Evolutionary conservation across 2,888 invertebrate species (phyloP), one percentile per base, ranked within the genome.

Genomic region (Lingula anatina): DNA sequence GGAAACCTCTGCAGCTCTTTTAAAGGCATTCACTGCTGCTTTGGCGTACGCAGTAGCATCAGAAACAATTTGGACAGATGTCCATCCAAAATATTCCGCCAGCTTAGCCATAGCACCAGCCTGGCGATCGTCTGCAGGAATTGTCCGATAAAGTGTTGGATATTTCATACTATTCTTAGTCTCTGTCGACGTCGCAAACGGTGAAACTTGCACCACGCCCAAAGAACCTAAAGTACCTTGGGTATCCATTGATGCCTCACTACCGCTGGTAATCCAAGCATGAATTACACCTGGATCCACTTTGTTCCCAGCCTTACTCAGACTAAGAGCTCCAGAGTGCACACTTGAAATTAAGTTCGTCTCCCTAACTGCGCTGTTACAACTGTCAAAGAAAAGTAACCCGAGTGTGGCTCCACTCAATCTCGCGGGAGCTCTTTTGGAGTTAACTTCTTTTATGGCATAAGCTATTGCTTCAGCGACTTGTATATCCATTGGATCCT

Each of bases 161-260:
- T 56, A 69, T 12, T 49, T 51, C 1, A 27, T 28, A 43, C 65
- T 66, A 47, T 69, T 57, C 35, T 64, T 56, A 5, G 70, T 56
- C 5, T 60, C 48, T 0, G 65, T 61, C 9, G 62, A 55, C 12
- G 66, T 68, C 2, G 71, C 69, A 0, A 62, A 65, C 9, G 68
- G 65, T 5, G 64, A 62, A 18, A 76, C 66, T 59, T 81, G 79
- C 1, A 83, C 81, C 31, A 83, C 75, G 37, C 77, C 68, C 62
- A 83, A 54, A 23, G 53, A 46, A 21, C 63, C 56, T 7, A 67
- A 44, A 23, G 65, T 53, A n/a, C 54, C 54, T 2, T 65, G 59
- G 4, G 66, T 54, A 18, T 59, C 59, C 1, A 66, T 60, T 0
- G 70, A 69, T n/a, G 62, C 63, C 40, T 62, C 57, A 42, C 65